Base-by-base conservation (phyloP, 2,113 vertebrate genomes). In the Collichthys lucidus region DNA sequence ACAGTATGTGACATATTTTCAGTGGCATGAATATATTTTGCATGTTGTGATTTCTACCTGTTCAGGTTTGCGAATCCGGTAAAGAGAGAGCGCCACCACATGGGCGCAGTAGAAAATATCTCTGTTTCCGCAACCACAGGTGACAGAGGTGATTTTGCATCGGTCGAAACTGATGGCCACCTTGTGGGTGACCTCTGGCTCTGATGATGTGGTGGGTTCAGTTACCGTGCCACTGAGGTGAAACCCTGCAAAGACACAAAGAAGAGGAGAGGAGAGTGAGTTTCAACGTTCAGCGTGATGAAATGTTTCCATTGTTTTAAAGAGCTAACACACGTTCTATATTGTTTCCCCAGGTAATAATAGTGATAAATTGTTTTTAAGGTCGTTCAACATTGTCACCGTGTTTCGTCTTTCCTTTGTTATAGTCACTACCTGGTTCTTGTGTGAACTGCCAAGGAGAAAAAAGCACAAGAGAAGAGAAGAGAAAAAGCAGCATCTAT, bases 61-160 rank as follows among this genome's bases (percentile, higher is more conserved):
- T 78, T 99, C 98, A 1, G 98, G 97, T 83, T 98, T 98, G 88
- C 98, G 97, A 89, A 99, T 99, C 74, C 98, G 95, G 92, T 99
- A 99, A 67, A 99, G 96, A 0, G 98, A 99, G 69, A 99, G 97
- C 0, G 98, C 98, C 92, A 99, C 98, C 62, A 99, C 98, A 0
- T 99, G 98, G 50, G 98, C 98, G 6, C 98, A 99, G 90, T 99
- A 99, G 95, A 99, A 99, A 90, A 99, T 99, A 93, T 99, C 98
- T 74, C 97, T 96, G 95, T 99, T 99, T 64, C 98, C 98, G 2
- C 98, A 99, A 91, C 98, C 98, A 11, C 98, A 99, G 1, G 98
- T 99, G 90, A 99, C 98, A 0, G 98, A 99, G 65, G 98, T 99
- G 92, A 99, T 99, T 94, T 99, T 99, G 95, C 98, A 99, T 88